phyloP scores from a whole-genome alignment of 2,888 invertebrate genomes.

The Hypena proboscidalis region DNA sequence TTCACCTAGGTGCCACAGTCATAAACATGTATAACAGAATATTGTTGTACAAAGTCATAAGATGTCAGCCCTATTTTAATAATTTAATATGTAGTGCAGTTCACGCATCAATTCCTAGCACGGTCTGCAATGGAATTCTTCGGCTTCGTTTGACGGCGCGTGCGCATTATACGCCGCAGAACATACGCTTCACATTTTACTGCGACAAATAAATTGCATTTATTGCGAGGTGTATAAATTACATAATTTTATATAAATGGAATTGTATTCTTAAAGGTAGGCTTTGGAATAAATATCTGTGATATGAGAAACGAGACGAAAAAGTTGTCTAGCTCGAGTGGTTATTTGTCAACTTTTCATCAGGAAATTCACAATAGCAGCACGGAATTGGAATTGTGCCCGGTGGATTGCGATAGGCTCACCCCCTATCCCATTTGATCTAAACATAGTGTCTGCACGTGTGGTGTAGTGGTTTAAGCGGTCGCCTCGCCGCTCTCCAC shows the following conservation, averaged over 20 bases:
- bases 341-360: no score
- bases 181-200: constrained; percentile 41
- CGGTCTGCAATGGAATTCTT: constrained; percentile 56
- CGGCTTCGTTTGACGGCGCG: constrained; percentile 48
- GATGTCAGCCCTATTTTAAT: constrained; percentile 6
- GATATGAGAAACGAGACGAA: no score
- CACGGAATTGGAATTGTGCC: no score
- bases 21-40: neutral
- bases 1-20: neutral
- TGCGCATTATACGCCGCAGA: constrained; percentile 53
- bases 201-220: constrained; percentile 30
- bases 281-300: no score
- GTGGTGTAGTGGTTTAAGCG: no score
- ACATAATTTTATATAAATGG: neutral
- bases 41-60: neutral
- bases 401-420: no score
- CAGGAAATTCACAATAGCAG: no score
- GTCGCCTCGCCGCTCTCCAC: no score
- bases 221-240: constrained; percentile 23
- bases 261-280: neutral
- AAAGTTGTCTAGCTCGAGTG: no score
- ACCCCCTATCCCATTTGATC: no score
- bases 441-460: no score
- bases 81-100: constrained; percentile 32
- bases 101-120: constrained; percentile 55